These are phyloP conservation scores for Scleropages formosus DNA, from an alignment of 2,797 vertebrate species.

Conservation along the genomic window DNA sequence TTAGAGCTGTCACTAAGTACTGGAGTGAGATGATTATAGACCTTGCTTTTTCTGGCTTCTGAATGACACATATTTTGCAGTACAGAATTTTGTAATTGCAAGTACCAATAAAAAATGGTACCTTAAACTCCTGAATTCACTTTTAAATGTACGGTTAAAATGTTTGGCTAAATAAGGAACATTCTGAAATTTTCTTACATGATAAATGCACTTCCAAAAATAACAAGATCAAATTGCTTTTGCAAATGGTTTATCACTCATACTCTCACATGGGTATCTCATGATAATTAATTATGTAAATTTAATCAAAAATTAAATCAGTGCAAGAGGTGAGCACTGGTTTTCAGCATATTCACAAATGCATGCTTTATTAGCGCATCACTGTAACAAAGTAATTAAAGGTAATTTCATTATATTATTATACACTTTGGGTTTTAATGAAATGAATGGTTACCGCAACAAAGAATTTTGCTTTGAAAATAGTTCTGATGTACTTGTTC, in stretches of 20 bases:
- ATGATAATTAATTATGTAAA: slow-evolving; percentile 15
- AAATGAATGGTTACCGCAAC: neutral
- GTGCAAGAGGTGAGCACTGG: slow-evolving; percentile 1
- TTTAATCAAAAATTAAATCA: neutral
- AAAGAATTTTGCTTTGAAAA: neutral
- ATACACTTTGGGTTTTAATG: neutral
- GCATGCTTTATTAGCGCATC: neutral
- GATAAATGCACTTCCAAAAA: too few species aligned
- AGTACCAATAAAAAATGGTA: neutral
- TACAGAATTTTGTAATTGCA: slow-evolving; percentile 2
- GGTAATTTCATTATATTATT: neutral
- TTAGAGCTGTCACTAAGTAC: neutral
- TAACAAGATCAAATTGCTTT: too few species aligned
- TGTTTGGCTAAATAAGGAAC: neutral
- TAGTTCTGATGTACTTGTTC: too few species aligned
- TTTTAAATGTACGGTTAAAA: neutral
- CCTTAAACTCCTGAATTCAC: neutral
- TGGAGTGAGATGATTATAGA: slow-evolving; percentile 2
- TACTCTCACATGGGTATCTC: slow-evolving; percentile 14
- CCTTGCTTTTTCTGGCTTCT: neutral
- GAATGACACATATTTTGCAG: neutral
- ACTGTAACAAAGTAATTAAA: neutral
- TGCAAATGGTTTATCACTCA: slow-evolving; percentile 10
- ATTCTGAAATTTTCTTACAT: neutral
- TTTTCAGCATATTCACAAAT: neutral